These are phyloP conservation scores for Drosophila orena DNA, from an alignment of 1,140 invertebrate species.

Conservation along the genomic window DNA sequence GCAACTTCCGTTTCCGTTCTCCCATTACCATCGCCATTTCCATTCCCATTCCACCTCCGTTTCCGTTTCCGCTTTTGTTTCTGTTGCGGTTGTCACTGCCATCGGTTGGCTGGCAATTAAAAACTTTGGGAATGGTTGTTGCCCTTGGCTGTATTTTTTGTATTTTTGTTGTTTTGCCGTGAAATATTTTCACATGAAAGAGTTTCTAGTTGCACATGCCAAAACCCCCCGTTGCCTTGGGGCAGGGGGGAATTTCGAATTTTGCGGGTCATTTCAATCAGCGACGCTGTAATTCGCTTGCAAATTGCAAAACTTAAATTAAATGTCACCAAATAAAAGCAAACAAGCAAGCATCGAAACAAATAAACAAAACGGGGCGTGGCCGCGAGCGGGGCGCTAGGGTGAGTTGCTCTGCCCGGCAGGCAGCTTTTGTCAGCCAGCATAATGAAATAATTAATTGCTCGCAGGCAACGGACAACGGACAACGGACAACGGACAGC, in stretches of 20 bases:
- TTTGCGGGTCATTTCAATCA: constrained; percentile 61
- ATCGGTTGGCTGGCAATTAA: constrained; percentile 79
- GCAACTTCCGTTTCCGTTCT: constrained; percentile 38
- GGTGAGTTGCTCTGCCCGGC: constrained; percentile 9
- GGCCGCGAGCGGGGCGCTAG: background rate
- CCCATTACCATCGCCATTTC: background rate
- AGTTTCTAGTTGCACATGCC: constrained; percentile 4
- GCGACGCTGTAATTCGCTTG: constrained; percentile 56
- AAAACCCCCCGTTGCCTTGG: background rate
- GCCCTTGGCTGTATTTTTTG: constrained; percentile 23
- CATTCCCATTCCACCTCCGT: background rate
- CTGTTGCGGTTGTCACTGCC: constrained; percentile 67
- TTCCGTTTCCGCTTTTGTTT: constrained; percentile 2
- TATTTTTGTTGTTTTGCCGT: constrained; percentile 22
- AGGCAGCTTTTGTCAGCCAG: constrained; percentile 52
- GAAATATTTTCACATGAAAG: constrained; percentile 32
- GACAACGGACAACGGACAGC: constrained; percentile 6
- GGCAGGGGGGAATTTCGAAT: background rate
- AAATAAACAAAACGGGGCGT: constrained; percentile 1
- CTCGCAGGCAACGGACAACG: constrained; percentile 34
- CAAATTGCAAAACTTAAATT: constrained; percentile 80
- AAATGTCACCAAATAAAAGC: constrained; percentile 64
- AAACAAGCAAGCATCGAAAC: constrained; percentile 1
- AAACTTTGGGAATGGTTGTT: constrained; percentile 68
- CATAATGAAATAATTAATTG: constrained; percentile 74